Evolutionary conservation across 30 jellyfish, hydroid and myxozoan genomes (phyloP).

Genomic region (Aurelia sp.): DNA sequence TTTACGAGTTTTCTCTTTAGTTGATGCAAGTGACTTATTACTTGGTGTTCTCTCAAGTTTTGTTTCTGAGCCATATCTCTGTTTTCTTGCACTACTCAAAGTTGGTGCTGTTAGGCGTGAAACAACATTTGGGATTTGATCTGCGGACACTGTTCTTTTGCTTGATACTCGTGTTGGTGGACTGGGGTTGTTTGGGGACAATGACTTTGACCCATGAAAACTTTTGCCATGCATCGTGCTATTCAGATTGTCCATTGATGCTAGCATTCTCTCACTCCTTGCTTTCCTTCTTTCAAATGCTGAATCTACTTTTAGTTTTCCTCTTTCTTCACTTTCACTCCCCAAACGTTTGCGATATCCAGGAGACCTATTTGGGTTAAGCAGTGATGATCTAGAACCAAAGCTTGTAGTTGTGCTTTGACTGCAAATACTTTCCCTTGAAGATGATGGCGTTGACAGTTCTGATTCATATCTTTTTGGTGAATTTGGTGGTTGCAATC

Average conservation of each 20-base stretch:
- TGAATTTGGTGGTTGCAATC: conserved; percentile 39
- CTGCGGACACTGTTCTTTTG: conserved; percentile 63
- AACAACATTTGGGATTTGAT: conserved; percentile 40
- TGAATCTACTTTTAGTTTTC: not conserved
- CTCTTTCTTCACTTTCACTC: not conserved
- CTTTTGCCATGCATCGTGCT: conserved; percentile 19
- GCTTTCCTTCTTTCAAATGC: conserved; percentile 45
- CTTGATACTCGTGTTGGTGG: conserved; percentile 11
- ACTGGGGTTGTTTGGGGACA: not conserved
- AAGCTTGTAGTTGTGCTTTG: conserved; percentile 46
- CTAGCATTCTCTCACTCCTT: conserved; percentile 63
- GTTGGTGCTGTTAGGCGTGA: conserved; percentile 69
- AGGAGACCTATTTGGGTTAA: conserved; percentile 4
- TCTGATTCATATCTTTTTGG: conserved; percentile 25
- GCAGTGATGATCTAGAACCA: conserved; percentile 64
- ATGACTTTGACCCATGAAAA: conserved; percentile 23
- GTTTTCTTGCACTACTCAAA: conserved; percentile 52
- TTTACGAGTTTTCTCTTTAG: conserved; percentile 5
- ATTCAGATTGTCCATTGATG: conserved; percentile 63
- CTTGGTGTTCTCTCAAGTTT: conserved; percentile 54
- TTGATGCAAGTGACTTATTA: conserved; percentile 31
- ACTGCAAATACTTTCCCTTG: conserved; percentile 70
- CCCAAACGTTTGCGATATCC: not conserved
- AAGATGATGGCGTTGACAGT: conserved; percentile 33
- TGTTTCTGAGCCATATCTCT: conserved; percentile 55